Conservation (phyloP, 2,113 vertebrate genomes). For the Xiphophorus couchianus region DNA sequence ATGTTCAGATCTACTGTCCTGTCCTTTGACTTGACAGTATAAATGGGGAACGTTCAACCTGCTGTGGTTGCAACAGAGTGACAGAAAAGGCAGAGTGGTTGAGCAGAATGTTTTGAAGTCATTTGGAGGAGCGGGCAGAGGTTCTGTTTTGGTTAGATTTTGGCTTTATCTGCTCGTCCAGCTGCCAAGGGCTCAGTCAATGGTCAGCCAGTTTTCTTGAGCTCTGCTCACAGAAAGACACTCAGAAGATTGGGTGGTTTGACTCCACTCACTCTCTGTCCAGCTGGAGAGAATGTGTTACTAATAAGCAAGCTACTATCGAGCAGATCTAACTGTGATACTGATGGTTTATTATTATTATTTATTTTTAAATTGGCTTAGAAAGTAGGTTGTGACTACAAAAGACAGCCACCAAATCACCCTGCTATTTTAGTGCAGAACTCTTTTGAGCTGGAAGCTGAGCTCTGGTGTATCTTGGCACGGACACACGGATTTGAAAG, state of each 20-base stretch:
- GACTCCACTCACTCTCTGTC: slow-evolving; percentile 55
- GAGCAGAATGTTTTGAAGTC: slow-evolving; percentile 56
- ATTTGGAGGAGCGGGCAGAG: slow-evolving; percentile 55
- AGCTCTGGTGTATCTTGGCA: background rate
- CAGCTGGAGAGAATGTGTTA: slow-evolving; percentile 62
- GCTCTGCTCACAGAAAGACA: slow-evolving; percentile 61
- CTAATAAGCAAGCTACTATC: slow-evolving; percentile 59
- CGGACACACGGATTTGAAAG: background rate
- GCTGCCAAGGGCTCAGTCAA: slow-evolving; percentile 63
- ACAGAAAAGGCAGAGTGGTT: slow-evolving; percentile 42
- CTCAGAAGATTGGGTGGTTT: slow-evolving; percentile 59
- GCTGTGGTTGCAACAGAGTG: slow-evolving; percentile 48
- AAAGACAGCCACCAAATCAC: background rate
- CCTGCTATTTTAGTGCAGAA: background rate
- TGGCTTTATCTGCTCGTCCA: slow-evolving; percentile 33
- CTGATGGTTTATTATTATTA: slow-evolving; percentile 44
- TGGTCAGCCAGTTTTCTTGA: slow-evolving; percentile 42
- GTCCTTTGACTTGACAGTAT: slow-evolving; percentile 32
- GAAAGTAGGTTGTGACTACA: background rate
- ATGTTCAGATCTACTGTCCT: slow-evolving; percentile 39
- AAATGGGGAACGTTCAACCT: slow-evolving; percentile 44
- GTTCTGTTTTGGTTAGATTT: slow-evolving; percentile 42
- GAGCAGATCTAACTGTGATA: slow-evolving; percentile 51
- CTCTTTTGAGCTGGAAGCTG: background rate
- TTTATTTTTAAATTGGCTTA: slow-evolving; percentile 19